Percentiles rank a stretch among this genome's conserved stretches.
Evolutionary conservation across 2,888 invertebrate species (phyloP).

Genomic region (Apocheima hispidaria): DNA sequence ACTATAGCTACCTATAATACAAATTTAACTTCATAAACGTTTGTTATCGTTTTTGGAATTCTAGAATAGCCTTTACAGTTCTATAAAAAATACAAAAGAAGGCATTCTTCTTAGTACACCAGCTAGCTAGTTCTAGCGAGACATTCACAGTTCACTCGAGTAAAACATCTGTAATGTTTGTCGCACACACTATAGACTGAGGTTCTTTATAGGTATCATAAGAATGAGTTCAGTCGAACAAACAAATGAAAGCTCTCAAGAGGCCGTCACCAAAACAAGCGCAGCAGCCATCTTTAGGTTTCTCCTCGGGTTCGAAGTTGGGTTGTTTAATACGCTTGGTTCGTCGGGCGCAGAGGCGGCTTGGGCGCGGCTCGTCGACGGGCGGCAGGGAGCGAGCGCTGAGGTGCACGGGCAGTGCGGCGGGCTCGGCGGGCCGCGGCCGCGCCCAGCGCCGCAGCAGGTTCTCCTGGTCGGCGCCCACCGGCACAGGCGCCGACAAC

Average conservation of each 20-base stretch:
- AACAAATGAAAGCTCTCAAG: conserved; percentile 81
- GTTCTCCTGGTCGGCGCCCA: conserved; percentile 77
- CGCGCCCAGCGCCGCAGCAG: conserved; percentile 78
- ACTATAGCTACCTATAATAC: conserved; percentile 13
- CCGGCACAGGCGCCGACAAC: conserved; percentile 75
- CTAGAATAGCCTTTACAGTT: conserved; percentile 43
- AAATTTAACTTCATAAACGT: conserved; percentile 7
- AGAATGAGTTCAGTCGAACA: conserved; percentile 77
- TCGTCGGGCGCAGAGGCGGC: conserved; percentile 70
- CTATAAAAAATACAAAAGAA: conserved; percentile 70
- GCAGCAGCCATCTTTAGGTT: conserved; percentile 74
- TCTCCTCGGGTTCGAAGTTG: conserved; percentile 74
- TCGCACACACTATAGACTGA: conserved; percentile 18
- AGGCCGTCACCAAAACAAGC: conserved; percentile 82
- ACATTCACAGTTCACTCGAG: conserved; percentile 17
- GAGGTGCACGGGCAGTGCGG: conserved; percentile 76
- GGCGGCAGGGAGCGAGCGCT: conserved; percentile 74
- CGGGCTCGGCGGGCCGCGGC: conserved; percentile 71
- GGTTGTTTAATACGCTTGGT: conserved; percentile 74
- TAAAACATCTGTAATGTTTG: conserved; percentile 6
- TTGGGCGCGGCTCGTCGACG: conserved; percentile 67
- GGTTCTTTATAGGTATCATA: conserved; percentile 9
- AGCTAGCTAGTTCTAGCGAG: neutral
- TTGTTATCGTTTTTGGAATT: conserved; percentile 4
- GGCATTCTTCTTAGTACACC: conserved; percentile 42